Base-by-base conservation (phyloP, 2,113 vertebrate genomes). In the Ancistrus triradiatus region DNA sequence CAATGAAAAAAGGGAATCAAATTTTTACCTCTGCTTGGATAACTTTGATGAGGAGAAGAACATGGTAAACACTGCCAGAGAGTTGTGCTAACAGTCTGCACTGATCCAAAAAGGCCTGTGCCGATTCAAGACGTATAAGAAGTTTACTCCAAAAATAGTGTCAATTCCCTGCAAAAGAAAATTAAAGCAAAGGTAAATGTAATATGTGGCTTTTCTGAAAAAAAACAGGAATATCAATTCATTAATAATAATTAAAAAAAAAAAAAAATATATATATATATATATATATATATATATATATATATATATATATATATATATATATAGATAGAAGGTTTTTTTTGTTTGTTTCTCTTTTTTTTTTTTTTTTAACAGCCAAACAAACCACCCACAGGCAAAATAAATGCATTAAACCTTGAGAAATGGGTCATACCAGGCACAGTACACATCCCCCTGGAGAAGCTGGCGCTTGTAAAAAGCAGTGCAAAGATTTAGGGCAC, bases 111-210 rank as follows among this genome's bases (percentile, higher is more conserved):
- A 98, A 97, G 0, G 90, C 88, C 73, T 94, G 93, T 71, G 93
- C 73, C 53, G 95, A 90, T 78, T 97, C 95, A 74, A 94, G 85
- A 67, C 96, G 91, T 81, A 97, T 95, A 66, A 97, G 90, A 70
- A 99, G 87, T 82, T 99, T 99, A 89, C 96, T 99, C 96, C 96
- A 99, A 82, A n/a, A 99, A 98, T 69, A 98, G 87, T 68, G 96
- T 99, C 70, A 99, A 88, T 80, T 99, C 96, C 96, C 96, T 99
- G 80, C 51, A 89, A 87, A 75, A 66, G 69, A 74, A 6, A 68
- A n/a, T n/a, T n/a, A n/a, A n/a, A n/a, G n/a, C n/a, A n/a, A n/a
- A n/a, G n/a, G n/a, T n/a, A n/a, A n/a, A n/a, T n/a, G n/a, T n/a
- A n/a, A n/a, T n/a, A n/a, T n/a, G n/a, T n/a, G n/a, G n/a, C n/a